Base-by-base conservation (phyloP, 2,888 invertebrate species). In the Ormyrus pomaceus region DNA sequence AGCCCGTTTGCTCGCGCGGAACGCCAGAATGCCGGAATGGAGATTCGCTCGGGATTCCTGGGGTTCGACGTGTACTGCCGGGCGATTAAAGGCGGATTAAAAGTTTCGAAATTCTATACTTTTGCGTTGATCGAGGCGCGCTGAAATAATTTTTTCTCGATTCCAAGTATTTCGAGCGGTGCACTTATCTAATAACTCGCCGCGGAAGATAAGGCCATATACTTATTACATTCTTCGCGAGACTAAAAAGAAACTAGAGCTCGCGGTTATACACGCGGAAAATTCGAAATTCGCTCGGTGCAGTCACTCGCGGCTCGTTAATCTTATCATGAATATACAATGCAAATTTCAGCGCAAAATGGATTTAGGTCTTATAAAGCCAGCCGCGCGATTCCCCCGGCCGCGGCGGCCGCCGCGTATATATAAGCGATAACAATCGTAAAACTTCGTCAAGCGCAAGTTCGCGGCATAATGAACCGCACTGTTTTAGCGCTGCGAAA, bases 361-460 rank as follows among this genome's bases (percentile, higher is more conserved):
- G 77, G 53, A 77, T 77, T 71, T 59, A 65, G 77, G 59, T 73
- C 62, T 73, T 53, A 55, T 8, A 11, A 7, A 46, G 55, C 46
- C n/a, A 45, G 11, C 48, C 45, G 45, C 48, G n/a, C 6, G n/a
- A 61, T 7, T 61, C 13, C 34, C 6, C 34, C 34, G 34, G 34
- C 4, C 2, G 34, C 34, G 13, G 13, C 13, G 0, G 13, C 34
- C 13, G 0, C 0, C 34, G 34, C 34, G 4, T 4, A 4, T 34
- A 34, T 34, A 34, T 34, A 7, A 11, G n/a, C 81, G 75, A 81
- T 79, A 81, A 76, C 74, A 66, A 81, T 81, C 79, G 72, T 73
- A 79, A 76, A 79, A 79, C 75, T 80, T 34, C 80, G 82, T 83
- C 80, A 80, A 34, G 81, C 79, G 82, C 64, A 10, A 48, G 56